phyloP scores from a whole-genome alignment of 2,113 vertebrate species.

The Chiloscyllium plagiosum region DNA sequence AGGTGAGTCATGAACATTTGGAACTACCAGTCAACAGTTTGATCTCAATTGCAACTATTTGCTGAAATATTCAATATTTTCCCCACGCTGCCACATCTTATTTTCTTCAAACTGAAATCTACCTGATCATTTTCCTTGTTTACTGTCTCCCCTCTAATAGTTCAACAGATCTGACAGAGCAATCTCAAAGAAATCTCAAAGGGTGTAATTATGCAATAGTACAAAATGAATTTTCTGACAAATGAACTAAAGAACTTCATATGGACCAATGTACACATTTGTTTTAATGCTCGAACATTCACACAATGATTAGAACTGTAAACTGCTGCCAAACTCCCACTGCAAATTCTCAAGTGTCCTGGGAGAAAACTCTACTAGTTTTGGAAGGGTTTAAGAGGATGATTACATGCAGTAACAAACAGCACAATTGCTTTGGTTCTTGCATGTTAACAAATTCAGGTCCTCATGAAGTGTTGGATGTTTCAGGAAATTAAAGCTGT shows the following conservation, averaged over 20 bases:
- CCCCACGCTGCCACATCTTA: not conserved
- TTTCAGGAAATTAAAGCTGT: not conserved
- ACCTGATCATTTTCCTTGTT: not conserved
- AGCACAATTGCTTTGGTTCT: not conserved
- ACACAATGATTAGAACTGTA: not conserved
- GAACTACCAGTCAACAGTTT: not conserved
- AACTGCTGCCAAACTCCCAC: not conserved
- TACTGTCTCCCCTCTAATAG: not conserved
- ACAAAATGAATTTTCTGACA: not conserved
- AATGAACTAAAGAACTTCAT: not conserved
- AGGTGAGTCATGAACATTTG: not conserved
- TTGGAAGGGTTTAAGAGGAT: not conserved
- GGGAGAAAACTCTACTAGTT: not conserved
- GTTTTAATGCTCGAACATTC: not conserved
- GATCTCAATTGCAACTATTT: not conserved
- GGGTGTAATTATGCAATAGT: not conserved
- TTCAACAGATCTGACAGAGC: not conserved
- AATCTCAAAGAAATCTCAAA: not conserved
- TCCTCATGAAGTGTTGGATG: not conserved
- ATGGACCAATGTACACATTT: not conserved
- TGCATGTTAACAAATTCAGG: not conserved
- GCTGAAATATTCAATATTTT: not conserved
- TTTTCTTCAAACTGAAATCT: not conserved
- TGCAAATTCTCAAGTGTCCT: not conserved
- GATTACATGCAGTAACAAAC: not conserved